phyloP scores from a whole-genome alignment of 2,888 invertebrate species.

The Phlogophora meticulosa region DNA sequence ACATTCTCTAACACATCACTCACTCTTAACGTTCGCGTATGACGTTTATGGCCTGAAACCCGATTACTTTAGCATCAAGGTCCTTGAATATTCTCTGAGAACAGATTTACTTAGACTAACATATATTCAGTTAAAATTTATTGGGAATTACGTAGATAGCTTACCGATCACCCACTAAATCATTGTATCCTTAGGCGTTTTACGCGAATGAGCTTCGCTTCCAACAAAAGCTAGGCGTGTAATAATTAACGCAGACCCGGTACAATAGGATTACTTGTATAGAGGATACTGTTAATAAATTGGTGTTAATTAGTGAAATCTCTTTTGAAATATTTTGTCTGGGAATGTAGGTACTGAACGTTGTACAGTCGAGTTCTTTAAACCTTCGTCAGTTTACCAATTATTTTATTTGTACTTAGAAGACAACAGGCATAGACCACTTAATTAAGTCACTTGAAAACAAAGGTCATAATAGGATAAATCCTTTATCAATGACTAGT shows the following conservation, averaged over 20 bases:
- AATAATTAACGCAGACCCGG: conserved; percentile 11
- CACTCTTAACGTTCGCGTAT: conserved; percentile 52
- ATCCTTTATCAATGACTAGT: too few relatives aligned
- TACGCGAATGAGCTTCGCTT: conserved; percentile 25
- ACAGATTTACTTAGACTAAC: conserved; percentile 60
- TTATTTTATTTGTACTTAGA: too few relatives aligned
- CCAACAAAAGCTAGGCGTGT: conserved; percentile 46
- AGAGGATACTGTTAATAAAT: conserved; percentile 1
- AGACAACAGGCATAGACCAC: too few relatives aligned
- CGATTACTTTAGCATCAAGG: conserved; percentile 58
- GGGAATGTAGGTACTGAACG: neutral
- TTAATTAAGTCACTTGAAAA: too few relatives aligned
- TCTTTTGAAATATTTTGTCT: neutral
- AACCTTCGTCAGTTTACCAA: too few relatives aligned
- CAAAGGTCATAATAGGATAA: too few relatives aligned
- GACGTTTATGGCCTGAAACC: conserved; percentile 55
- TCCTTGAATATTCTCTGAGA: conserved; percentile 54
- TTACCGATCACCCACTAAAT: conserved; percentile 55
- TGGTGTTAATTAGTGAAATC: conserved; percentile 7
- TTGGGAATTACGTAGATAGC: conserved; percentile 57
- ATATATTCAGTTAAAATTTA: conserved; percentile 63
- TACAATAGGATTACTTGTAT: conserved; percentile 10
- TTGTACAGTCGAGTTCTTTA: too few relatives aligned
- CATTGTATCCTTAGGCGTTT: conserved; percentile 51
- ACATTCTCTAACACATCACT: conserved; percentile 47